Conservation (phyloP, 2,113 vertebrate genomes). For the Oncorhynchus mykiss region DNA sequence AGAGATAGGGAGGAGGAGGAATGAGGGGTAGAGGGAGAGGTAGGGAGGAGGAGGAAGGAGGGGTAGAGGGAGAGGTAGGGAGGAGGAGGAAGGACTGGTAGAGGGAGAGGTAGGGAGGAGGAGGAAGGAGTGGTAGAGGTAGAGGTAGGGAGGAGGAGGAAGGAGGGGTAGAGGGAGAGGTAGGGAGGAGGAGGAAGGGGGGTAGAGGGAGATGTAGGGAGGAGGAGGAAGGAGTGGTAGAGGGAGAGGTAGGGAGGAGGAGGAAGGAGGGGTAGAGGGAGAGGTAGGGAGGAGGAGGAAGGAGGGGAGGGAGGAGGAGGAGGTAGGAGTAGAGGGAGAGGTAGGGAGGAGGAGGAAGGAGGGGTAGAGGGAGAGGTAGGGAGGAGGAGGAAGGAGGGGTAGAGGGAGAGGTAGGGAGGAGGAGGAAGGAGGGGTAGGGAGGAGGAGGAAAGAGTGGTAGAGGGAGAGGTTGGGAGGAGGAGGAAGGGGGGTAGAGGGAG, state of each 20-base stretch:
- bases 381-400: background rate
- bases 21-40: no score
- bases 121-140: background rate
- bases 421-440: no score
- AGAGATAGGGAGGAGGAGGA: no score
- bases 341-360: background rate
- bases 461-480: no score
- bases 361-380: background rate
- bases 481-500: no score
- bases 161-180: slow-evolving; percentile 8
- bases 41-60: no score
- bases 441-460: no score
- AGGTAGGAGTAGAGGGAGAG: background rate
- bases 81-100: no score
- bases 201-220: background rate
- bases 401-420: no score
- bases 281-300: slow-evolving; percentile 1
- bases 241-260: background rate
- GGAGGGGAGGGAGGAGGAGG: background rate
- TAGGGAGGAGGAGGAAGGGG: background rate
- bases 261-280: background rate
- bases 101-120: background rate
- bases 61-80: no score
- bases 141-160: background rate
- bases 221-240: background rate